Base-by-base conservation (phyloP, 2,113 vertebrate species). In the Barbus barbus region DNA sequence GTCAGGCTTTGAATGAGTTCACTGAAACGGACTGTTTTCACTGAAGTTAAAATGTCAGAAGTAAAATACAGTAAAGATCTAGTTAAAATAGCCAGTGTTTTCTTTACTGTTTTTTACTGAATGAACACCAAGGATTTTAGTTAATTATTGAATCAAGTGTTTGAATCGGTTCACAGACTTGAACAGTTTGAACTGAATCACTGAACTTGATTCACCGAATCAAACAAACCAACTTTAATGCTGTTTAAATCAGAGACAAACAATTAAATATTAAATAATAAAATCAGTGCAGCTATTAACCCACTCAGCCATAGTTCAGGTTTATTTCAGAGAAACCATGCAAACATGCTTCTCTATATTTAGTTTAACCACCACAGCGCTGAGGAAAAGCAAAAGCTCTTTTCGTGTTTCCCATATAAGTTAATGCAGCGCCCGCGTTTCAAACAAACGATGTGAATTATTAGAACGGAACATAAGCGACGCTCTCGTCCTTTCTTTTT, bases 391-490 rank as follows among this genome's bases (percentile, higher is more conserved):
- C 58, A 83, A 77, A 84, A 83, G 87, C 71, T 69, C 28, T 86
- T 71, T 88, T n/a, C n/a, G n/a, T n/a, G n/a, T n/a, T n/a, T n/a
- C n/a, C n/a, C n/a, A n/a, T n/a, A n/a, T n/a, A n/a, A n/a, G n/a
- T n/a, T 87, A 90, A 88, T 88, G 87, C 86, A 86, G 83, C 86
- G 86, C 89, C 87, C 83, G 77, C 83, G 81, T 85, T 82, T 87
- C 87, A 90, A 86, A 82, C 74, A 18, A 86, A 74, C 88, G 77
- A 90, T 91, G 92, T 90, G 90, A 85, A 86, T 69, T 7, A 84
- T 86, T 85, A 80, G 51, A 88, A 81, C 31, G 28, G 77, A 87
- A 77, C 69, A 67, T 46, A 83, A 83, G 77, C 83, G 84, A 86
- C 82, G 86, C 86, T 78, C 85, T 85, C 44, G 88, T 90, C 58